Evolutionary conservation across 2,797 vertebrate genomes (phyloP).

Genomic region (Odontamblyopus lacepedii): DNA sequence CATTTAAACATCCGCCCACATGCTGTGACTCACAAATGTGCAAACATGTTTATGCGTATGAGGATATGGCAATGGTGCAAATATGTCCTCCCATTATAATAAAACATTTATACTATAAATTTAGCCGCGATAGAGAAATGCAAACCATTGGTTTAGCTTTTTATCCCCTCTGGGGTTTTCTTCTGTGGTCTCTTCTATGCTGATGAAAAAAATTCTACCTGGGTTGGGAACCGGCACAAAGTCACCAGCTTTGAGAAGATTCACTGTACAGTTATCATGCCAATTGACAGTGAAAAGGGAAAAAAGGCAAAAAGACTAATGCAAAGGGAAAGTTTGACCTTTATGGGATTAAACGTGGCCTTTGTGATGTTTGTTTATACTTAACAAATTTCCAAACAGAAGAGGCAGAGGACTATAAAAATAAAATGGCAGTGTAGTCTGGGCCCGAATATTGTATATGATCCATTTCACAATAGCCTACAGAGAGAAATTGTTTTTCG

Average conservation of each 20-base stretch:
- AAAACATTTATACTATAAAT: neutral
- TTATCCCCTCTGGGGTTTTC: neutral
- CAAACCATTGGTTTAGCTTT: neutral
- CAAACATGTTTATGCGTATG: conserved; percentile 12
- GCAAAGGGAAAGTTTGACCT: neutral
- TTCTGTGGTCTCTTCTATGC: neutral
- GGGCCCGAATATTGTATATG: no score
- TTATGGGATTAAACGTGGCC: neutral
- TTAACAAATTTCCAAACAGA: neutral
- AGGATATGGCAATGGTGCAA: neutral
- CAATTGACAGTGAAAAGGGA: no score
- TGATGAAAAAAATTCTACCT: neutral
- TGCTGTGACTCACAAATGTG: neutral
- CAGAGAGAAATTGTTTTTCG: no score
- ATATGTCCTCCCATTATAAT: neutral
- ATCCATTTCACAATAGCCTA: no score
- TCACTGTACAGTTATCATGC: neutral
- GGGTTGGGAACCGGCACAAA: neutral
- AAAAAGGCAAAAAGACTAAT: no score
- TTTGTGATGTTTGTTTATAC: conserved; percentile 1
- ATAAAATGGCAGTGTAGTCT: neutral
- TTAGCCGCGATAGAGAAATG: neutral
- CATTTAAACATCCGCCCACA: conserved; percentile 37
- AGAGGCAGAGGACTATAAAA: neutral
- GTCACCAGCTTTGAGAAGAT: neutral